Evolutionary conservation across 2,888 invertebrate genomes (phyloP).

Genomic region (Buathra laborator): DNA sequence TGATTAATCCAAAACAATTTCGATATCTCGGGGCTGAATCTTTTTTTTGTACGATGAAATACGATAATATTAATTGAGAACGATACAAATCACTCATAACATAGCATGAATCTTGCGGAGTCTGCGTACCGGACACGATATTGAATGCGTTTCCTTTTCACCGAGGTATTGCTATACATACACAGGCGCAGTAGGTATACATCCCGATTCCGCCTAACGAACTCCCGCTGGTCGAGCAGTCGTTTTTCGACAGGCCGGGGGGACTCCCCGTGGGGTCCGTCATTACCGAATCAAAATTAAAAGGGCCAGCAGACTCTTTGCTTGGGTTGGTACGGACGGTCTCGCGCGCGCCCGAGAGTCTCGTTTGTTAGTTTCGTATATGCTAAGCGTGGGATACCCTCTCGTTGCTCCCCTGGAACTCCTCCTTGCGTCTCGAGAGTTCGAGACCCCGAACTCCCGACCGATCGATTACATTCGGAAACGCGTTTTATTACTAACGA

Average conservation of each 20-base stretch:
- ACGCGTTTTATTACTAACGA: conserved; percentile 16
- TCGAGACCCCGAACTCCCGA: conserved; percentile 19
- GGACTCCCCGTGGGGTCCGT: conserved; percentile 76
- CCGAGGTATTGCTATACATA: conserved; percentile 5
- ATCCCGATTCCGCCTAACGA: conserved; percentile 73
- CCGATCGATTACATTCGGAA: conserved; percentile 53
- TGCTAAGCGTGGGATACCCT: conserved; percentile 68
- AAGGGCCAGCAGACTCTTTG: conserved; percentile 59
- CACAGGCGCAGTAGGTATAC: conserved; percentile 27
- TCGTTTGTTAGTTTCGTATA: conserved; percentile 75
- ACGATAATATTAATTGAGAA: neutral
- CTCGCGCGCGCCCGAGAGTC: conserved; percentile 34
- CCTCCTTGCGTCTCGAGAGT: conserved; percentile 31
- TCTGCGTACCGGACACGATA: neutral
- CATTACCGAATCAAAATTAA: conserved; percentile 81
- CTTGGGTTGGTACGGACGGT: conserved; percentile 42
- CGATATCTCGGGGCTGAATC: neutral
- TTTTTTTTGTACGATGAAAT: neutral
- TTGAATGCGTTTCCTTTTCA: conserved; percentile 16
- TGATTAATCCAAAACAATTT: neutral
- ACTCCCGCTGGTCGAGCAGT: conserved; percentile 76
- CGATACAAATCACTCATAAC: neutral
- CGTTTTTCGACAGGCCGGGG: conserved; percentile 70
- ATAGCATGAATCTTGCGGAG: neutral
- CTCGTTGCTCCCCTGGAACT: conserved; percentile 3